Evolutionary conservation across 2,113 vertebrate genomes (phyloP).

Genomic region (Sander lucioperca): DNA sequence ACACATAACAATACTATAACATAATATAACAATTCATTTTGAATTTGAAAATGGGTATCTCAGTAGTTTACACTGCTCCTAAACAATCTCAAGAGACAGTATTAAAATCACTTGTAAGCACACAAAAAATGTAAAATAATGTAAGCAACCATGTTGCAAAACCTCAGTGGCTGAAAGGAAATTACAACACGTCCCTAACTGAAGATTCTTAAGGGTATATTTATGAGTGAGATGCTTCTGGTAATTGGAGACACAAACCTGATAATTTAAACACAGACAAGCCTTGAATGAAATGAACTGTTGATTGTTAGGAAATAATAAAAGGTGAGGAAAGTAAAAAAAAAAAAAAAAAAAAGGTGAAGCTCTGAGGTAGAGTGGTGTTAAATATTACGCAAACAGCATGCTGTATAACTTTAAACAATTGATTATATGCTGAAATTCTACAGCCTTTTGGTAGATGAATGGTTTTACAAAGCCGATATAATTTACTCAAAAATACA

Average conservation of each 20-base stretch:
- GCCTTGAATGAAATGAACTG: not conserved
- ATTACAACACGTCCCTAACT: not conserved
- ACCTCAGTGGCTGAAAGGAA: not conserved
- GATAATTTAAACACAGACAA: constrained; percentile 21
- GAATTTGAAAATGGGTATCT: not conserved
- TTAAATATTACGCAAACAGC: not conserved
- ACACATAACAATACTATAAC: no score
- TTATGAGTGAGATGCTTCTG: constrained; percentile 1
- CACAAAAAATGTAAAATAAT: not conserved
- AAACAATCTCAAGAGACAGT: not conserved
- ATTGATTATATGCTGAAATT: not conserved
- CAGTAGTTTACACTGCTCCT: not conserved
- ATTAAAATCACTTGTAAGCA: not conserved
- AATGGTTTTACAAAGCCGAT: not conserved
- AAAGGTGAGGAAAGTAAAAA: constrained; percentile 1
- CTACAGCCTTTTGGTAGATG: not conserved
- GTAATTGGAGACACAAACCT: constrained; percentile 4
- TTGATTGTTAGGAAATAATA: constrained; percentile 1
- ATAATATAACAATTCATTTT: not conserved
- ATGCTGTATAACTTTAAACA: not conserved
- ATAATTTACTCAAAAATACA: not conserved
- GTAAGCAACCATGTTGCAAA: not conserved
- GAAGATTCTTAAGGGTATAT: not conserved
- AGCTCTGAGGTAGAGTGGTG: not conserved
- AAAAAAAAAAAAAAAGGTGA: constrained; percentile 1